A percentile compares a stretch with the other conserved stretches of the same genome.
These are phyloP conservation scores for Eclectus roratus DNA, from an alignment of 2,113 vertebrate species.

Conservation along the genomic window DNA sequence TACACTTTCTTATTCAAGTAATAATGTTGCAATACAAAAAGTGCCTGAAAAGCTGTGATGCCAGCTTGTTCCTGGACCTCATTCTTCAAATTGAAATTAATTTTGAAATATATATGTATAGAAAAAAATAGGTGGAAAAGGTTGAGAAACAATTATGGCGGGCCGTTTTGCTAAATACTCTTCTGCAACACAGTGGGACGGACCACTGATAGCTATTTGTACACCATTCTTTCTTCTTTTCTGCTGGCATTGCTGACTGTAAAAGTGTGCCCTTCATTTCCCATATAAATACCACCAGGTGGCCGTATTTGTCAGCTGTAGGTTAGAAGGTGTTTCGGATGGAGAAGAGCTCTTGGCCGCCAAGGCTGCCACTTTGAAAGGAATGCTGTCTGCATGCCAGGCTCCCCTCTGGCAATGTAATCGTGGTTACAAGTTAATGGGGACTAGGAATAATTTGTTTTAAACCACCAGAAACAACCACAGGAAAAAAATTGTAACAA, in stretches of 20 bases:
- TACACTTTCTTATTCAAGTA: background rate
- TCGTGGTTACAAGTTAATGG: background rate
- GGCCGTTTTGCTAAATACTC: background rate
- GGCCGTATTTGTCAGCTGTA: background rate
- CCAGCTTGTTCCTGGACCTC: background rate
- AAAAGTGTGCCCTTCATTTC: background rate
- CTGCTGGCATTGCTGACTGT: background rate
- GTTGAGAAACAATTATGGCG: background rate
- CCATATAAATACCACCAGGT: background rate
- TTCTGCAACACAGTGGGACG: accelerated
- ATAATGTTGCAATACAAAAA: background rate
- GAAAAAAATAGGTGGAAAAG: background rate
- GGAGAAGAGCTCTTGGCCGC: accelerated
- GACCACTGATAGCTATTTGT: accelerated
- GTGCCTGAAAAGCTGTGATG: background rate
- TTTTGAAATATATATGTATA: background rate
- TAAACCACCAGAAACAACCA: background rate
- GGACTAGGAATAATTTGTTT: background rate
- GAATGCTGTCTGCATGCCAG: background rate
- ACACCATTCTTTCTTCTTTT: background rate
- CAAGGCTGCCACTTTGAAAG: background rate
- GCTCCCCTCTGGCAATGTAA: background rate
- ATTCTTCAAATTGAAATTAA: background rate
- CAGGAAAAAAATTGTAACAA: background rate
- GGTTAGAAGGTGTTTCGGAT: background rate